Evolutionary conservation across 2,797 vertebrate species (phyloP).

Genomic region (Malacoraja senta): DNA sequence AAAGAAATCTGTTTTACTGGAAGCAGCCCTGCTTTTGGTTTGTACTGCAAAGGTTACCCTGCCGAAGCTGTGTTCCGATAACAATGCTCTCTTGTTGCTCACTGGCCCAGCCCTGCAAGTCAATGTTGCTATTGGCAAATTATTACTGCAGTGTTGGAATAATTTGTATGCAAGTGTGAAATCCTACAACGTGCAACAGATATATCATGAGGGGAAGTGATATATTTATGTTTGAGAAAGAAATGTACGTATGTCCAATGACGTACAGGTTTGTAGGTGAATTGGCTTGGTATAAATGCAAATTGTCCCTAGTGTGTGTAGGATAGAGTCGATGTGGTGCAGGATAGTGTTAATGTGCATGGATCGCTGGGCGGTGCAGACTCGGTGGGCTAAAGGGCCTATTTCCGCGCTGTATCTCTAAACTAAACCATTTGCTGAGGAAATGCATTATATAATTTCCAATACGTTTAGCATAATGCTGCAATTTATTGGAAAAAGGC

Average conservation of each 20-base stretch:
- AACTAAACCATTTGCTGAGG: not conserved
- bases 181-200: not conserved
- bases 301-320: no score
- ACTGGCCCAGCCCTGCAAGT: not conserved
- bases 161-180: not conserved
- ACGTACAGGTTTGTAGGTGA: no score
- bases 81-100: not conserved
- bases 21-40: not conserved
- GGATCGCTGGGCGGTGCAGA: no score
- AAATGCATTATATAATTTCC: not conserved
- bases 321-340: no score
- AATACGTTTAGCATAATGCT: not conserved
- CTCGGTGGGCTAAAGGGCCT: no score
- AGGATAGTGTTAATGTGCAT: no score
- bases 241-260: no score
- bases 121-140: not conserved
- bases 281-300: no score
- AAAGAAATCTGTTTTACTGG: conserved; percentile 18
- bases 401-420: no score
- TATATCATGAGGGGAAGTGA: not conserved
- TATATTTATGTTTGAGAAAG: not conserved
- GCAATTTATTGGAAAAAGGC: not conserved
- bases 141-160: not conserved
- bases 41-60: not conserved
- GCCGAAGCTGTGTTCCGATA: not conserved